These are phyloP conservation scores for Planiliza haematocheilus DNA, from an alignment of 2,113 vertebrate genomes.

Conservation along the genomic window DNA sequence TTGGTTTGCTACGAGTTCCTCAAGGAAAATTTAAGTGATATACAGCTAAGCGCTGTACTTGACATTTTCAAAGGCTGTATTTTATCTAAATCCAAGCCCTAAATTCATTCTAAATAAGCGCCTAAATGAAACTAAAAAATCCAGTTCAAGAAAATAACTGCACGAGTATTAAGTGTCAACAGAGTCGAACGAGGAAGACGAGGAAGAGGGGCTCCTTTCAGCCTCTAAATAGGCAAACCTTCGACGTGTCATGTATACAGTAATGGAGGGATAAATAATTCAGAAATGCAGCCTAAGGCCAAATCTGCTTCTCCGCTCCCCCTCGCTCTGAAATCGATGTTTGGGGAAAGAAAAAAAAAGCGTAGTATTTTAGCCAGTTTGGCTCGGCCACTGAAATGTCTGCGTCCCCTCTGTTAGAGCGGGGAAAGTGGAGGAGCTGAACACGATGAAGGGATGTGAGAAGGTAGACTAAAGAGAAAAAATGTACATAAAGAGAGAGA, in stretches of 20 bases:
- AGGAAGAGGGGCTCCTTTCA: constrained; percentile 32
- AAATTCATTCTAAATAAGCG: constrained; percentile 4
- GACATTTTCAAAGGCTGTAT: background rate
- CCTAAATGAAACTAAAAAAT: background rate
- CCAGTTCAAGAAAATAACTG: constrained; percentile 7
- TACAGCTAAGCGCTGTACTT: background rate
- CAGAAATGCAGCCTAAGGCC: constrained; percentile 66
- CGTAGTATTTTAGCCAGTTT: constrained; percentile 44
- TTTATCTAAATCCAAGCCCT: background rate
- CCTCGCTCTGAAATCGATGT: constrained; percentile 64
- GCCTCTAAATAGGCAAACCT: constrained; percentile 59
- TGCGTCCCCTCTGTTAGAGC: constrained; percentile 34
- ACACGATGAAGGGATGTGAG: constrained; percentile 39
- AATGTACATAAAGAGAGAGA: too few relatives aligned
- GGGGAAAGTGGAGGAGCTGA: constrained; percentile 30
- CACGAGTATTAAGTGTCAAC: constrained; percentile 4
- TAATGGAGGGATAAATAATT: constrained; percentile 77
- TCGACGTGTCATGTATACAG: constrained; percentile 67
- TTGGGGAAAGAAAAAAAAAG: constrained; percentile 52
- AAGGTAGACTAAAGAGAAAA: constrained; percentile 15
- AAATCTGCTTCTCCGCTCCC: constrained; percentile 58
- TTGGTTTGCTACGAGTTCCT: constrained; percentile 7
- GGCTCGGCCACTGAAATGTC: constrained; percentile 45
- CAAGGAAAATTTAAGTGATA: constrained; percentile 14
- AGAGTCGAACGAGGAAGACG: constrained; percentile 30